Evolutionary conservation across 2,888 invertebrate species (phyloP), one percentile per base, ranked within the genome.

Genomic region (Ditula angustiorana): DNA sequence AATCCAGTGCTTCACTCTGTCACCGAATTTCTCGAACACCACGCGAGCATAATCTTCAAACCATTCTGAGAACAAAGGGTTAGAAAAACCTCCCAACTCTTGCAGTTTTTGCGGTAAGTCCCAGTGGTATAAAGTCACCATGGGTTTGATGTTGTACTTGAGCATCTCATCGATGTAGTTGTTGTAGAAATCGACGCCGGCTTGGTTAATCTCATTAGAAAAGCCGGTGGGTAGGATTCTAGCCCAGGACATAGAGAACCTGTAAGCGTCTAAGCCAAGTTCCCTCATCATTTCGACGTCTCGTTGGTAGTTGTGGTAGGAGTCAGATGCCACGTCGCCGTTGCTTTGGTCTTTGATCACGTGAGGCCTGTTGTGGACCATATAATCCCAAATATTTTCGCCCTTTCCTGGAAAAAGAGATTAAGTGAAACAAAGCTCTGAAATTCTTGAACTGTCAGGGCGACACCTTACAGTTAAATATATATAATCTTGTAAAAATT

Each of bases 121-220:
- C 89, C 93, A 94, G 63, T 94, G 94, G 71, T 91, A 93, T 35
- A 94, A 78, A 0, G 94, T 94, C 0, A 94, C 86, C 81, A 94
- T 83, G 0, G 96, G 96, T 50, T 85, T 79, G 60, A 96, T 95
- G 41, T 92, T 93, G 69, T 94, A 94, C 24, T 87, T 90, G 0
- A 95, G 67, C 68, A 96, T 88, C 75, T 94, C 94, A 72, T 95
- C 80, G 57, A 96, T 95, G 7, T 95, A 83, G 68, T 93, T 88
- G 69, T 95, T 94, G 81, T 96, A 96, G 80, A 95, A 95, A 24
- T 91, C 83, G 10, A 96, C 84, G 2, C 95, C 96, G 0, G 89
- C 90, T 72, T 91, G 78, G 76, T 95, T 96, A 13, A 94, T 76
- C 5, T 83, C 73, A 58, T 93, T 86, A 1, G 87, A 62, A 24